Conservation (phyloP, 2,113 vertebrate species). For the Microtus pennsylvanicus region DNA sequence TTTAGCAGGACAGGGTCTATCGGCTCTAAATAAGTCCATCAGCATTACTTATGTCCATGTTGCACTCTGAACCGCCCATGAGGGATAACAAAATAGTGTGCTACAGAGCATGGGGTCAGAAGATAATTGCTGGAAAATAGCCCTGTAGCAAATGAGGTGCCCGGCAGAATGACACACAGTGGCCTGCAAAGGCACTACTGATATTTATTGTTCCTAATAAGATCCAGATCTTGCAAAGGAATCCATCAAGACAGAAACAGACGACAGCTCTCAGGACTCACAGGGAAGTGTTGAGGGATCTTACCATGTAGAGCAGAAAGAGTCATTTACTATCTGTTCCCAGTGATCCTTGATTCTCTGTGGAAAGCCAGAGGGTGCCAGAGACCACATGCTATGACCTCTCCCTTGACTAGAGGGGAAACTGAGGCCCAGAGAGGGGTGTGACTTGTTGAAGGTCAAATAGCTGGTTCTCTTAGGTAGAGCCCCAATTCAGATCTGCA, state of each 20-base stretch:
- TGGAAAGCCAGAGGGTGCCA: background rate
- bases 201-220: background rate
- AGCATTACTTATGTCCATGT: slow-evolving; percentile 39
- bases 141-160: slow-evolving; percentile 21
- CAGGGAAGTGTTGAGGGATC: background rate
- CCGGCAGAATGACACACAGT: background rate
- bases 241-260: background rate
- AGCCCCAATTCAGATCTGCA: background rate
- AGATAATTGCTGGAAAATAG: background rate
- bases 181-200: background rate
- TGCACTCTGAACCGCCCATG: background rate
- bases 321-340: background rate
- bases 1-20: slow-evolving; percentile 42
- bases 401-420: slow-evolving; percentile 20
- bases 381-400: background rate
- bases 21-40: slow-evolving; percentile 50
- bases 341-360: background rate
- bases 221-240: background rate
- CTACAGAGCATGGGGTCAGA: background rate
- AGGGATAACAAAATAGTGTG: background rate
- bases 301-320: background rate
- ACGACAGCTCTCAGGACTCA: background rate
- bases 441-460: background rate
- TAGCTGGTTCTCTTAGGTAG: background rate
- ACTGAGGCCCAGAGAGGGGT: slow-evolving; percentile 29